phyloP scores from a whole-genome alignment of 2,113 vertebrate species.

The Rhabdomys dilectus region DNA sequence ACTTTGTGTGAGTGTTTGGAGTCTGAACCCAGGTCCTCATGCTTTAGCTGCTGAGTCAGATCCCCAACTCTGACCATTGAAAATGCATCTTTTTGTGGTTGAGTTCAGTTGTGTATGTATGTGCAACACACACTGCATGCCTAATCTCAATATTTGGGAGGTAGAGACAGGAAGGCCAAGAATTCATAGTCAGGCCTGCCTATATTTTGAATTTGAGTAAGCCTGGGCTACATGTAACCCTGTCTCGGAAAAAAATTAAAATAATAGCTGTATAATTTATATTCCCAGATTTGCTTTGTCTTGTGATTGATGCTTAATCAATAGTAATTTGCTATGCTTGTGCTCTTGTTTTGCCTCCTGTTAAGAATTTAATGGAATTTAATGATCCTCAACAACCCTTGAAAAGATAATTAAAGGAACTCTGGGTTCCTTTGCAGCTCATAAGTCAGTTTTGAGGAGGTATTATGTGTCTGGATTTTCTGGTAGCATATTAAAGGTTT shows the following conservation, averaged over 20 bases:
- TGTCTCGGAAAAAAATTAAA: not conserved
- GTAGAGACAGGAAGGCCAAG: not conserved
- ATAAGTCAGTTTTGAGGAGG: not conserved
- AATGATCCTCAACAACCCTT: constrained; percentile 19
- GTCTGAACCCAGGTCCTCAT: not conserved
- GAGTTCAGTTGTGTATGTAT: too few relatives aligned
- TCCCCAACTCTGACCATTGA: not conserved
- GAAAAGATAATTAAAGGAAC: not conserved
- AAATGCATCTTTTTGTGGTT: not conserved
- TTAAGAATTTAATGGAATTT: constrained; percentile 49
- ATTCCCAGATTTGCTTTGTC: constrained; percentile 38
- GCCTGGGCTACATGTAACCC: not conserved
- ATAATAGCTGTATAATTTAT: not conserved
- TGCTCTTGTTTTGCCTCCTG: not conserved
- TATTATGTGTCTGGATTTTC: not conserved
- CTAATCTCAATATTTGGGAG: not conserved
- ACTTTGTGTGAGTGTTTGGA: not conserved
- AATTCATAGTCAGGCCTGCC: not conserved
- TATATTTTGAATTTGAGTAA: not conserved
- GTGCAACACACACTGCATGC: not conserved
- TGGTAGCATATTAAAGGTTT: not conserved
- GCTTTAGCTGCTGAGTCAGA: not conserved
- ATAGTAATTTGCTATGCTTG: constrained; percentile 5
- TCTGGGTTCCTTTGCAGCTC: not conserved
- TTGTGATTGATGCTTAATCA: constrained; percentile 39